Evolutionary conservation across 2,888 invertebrate species (phyloP), one percentile per base, ranked within the genome.

Genomic region (Pecten maximus): DNA sequence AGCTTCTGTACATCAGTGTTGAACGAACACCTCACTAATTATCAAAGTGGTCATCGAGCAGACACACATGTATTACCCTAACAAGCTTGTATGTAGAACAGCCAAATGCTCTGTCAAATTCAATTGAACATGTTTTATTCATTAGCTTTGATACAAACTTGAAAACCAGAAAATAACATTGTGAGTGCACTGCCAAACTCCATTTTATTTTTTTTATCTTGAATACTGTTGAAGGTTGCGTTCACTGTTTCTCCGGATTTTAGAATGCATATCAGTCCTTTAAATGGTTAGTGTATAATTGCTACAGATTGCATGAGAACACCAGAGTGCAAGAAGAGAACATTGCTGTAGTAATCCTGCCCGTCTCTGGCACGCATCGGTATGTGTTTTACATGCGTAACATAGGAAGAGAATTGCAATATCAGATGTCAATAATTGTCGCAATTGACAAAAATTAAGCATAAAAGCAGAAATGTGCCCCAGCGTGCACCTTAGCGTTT

Each of bases 401-500:
- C 35, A 15, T 74, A 74, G 74, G 35, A 35, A 74, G 35, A 6
- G 74, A 74, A 74, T 74, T 28, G 74, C 10, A 23, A 74, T 74
- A 74, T 74, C 74, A 74, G 35, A 74, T 74, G 74, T 74, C 74
- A 74, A 28, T 74, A 35, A 74, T 74, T 74, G 74, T 35, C 4
- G 74, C 74, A 74, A 74, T 74, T 74, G 74, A 74, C 74, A 74
- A 74, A 74, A 74, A 74, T 74, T 74, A 74, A 74, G 35, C 28
- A 74, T 74, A 35, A 74, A 74, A 74, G 74, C 74, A 74, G 74
- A 74, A 74, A 74, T 74, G 35, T 74, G 74, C 74, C 74, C 74
- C 74, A 35, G 74, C 74, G 74, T 74, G 74, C 74, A 74, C 74
- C 35, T n/a, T 28, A 35, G 74, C 35, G 74, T 74, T 74, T 74